These are phyloP conservation scores for Lagenorhynchus albirostris DNA, from an alignment of 2,113 vertebrate genomes.

Conservation along the genomic window DNA sequence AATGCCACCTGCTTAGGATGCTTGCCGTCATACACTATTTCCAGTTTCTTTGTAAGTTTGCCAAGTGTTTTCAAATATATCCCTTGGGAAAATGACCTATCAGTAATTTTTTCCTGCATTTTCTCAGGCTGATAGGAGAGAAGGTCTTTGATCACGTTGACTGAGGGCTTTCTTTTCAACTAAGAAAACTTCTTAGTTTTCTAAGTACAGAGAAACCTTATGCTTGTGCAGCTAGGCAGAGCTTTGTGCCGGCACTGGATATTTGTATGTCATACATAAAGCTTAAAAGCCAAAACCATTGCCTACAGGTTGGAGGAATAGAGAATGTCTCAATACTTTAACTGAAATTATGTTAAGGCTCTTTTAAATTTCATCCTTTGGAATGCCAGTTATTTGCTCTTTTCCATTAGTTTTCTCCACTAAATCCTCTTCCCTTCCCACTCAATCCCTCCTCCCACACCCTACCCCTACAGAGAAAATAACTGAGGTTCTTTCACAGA, in stretches of 20 bases:
- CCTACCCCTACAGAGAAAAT: neutral
- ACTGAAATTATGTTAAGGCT: neutral
- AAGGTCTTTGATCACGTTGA: slow-evolving; percentile 54
- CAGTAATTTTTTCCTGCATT: slow-evolving; percentile 56
- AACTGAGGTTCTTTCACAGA: neutral
- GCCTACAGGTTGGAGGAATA: neutral
- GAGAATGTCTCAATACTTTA: neutral
- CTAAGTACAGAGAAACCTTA: slow-evolving; percentile 49
- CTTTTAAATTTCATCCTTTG: slow-evolving; percentile 8
- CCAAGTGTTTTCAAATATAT: slow-evolving; percentile 66
- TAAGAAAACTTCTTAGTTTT: slow-evolving; percentile 23
- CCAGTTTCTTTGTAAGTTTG: slow-evolving; percentile 68
- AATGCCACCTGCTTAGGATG: slow-evolving; percentile 54
- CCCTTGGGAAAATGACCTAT: slow-evolving; percentile 76
- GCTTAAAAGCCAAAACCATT: neutral
- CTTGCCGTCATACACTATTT: slow-evolving; percentile 53
- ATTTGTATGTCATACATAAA: slow-evolving; percentile 40
- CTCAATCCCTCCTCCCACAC: neutral
- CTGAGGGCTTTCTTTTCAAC: neutral
- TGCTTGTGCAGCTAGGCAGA: slow-evolving; percentile 62
- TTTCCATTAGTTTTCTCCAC: slow-evolving; percentile 4
- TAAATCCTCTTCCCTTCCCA: neutral
- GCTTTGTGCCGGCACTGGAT: neutral
- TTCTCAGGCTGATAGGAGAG: slow-evolving; percentile 71
- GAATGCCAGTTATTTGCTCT: neutral